phyloP scores from a whole-genome alignment of 2,888 invertebrate genomes.

The Andrena dorsata region DNA sequence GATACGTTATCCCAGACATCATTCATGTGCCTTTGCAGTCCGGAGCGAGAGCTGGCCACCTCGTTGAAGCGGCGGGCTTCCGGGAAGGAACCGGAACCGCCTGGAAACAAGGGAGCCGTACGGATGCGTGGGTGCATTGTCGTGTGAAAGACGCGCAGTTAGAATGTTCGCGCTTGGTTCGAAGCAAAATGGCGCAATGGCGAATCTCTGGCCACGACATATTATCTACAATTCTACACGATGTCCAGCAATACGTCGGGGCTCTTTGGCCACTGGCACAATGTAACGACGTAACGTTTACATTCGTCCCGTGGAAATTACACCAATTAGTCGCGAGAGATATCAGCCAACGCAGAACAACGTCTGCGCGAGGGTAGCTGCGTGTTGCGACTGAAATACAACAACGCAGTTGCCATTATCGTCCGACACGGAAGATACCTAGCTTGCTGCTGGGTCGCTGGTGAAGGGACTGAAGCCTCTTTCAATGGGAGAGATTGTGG shows the following conservation, averaged over 20 bases:
- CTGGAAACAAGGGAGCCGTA: conserved; percentile 44
- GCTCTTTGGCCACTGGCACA: conserved; percentile 64
- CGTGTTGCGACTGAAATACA: conserved; percentile 19
- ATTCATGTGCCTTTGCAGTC: conserved; percentile 25
- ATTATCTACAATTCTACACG: conserved; percentile 42
- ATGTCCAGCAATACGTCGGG: conserved; percentile 71
- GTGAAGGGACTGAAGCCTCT: conserved; percentile 5
- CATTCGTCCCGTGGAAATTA: conserved; percentile 80
- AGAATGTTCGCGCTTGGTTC: conserved; percentile 52
- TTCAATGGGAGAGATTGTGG: not conserved
- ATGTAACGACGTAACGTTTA: conserved; percentile 77
- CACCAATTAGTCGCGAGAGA: conserved; percentile 77
- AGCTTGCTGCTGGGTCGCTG: conserved; percentile 31
- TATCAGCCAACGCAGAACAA: conserved; percentile 45
- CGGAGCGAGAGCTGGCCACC: conserved; percentile 33
- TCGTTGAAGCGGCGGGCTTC: conserved; percentile 29
- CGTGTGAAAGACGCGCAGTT: conserved; percentile 56
- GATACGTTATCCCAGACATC: conserved; percentile 58
- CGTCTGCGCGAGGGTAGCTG: conserved; percentile 15
- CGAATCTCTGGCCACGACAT: conserved; percentile 56
- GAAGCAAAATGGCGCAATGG: conserved; percentile 57
- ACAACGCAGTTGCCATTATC: conserved; percentile 55
- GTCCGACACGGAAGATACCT: conserved; percentile 17
- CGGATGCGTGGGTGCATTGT: conserved; percentile 59
- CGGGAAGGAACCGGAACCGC: conserved; percentile 45